Evolutionary conservation across 2,797 vertebrate genomes (phyloP), one percentile per base, ranked within the genome.

Genomic region (Sternotherus odoratus): DNA sequence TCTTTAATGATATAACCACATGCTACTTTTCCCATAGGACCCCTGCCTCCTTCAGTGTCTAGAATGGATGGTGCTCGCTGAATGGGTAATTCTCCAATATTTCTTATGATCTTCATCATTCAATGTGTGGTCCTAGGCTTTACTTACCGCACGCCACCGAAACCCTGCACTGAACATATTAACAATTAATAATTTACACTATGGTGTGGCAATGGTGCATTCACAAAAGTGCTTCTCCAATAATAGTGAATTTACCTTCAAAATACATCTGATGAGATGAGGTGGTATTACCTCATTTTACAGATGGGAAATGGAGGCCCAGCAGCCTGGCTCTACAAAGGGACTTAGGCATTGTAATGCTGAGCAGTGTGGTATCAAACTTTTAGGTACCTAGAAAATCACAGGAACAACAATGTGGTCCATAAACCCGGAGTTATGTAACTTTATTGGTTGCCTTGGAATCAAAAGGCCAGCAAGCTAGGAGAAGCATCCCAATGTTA

Each of bases 181-280:
- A 50, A 90, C 86, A 92, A 82, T 88, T 82, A 87, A 53, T 77
- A 48, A 83, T 28, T 85, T 77, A 82, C 33, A 79, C 83, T 54
- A 19, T 83, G 49, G 50, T 83, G 13, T 79, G 83, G 60, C 33
- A n/a, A 63, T n/a, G 33, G 16, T 63, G 33, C 33, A 17, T 19
- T 63, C 33, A 63, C 15, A 63, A 63, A n/a, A 63, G 16, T 63
- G 33, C 16, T n/a, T 63, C 60, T 16, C 60, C 60, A 63, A n/a
- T n/a, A 63, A 63, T 63, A 16, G 19, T n/a, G 60, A 88, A 30
- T 81, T 51, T 91, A 28, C 60, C 33, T 85, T 60, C 66, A 74
- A 23, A 28, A 1, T n/a, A 74, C 86, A 48, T 24, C 79, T 33
- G 77, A n/a, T 88, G 79, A 90, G 56, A 60, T 60, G 28, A 60